phyloP scores from a whole-genome alignment of 2,888 invertebrate genomes.

The Mimumesa dahlbomi region DNA sequence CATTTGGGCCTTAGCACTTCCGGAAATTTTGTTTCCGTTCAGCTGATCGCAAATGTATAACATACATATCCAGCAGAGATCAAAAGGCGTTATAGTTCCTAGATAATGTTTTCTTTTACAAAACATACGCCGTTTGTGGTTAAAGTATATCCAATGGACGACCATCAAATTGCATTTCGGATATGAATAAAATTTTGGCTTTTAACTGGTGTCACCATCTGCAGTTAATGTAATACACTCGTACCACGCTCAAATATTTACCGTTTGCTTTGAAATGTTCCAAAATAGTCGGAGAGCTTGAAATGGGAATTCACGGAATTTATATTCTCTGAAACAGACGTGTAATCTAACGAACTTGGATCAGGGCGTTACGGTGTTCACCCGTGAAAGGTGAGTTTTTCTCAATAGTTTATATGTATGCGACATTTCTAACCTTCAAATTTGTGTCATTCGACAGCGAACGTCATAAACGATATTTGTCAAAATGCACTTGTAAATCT shows the following conservation, averaged over 20 bases:
- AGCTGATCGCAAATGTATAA: too few species aligned
- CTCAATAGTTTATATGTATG: not conserved
- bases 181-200: not conserved
- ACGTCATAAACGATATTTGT: conserved; percentile 26
- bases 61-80: too few species aligned
- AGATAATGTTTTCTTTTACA: not conserved
- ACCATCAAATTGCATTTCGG: too few species aligned
- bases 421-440: conserved; percentile 45
- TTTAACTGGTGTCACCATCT: conserved; percentile 48
- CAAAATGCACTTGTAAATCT: not conserved
- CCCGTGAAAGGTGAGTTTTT: conserved; percentile 27
- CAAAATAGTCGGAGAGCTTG: conserved; percentile 12
- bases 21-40: too few species aligned
- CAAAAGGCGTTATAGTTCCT: too few species aligned
- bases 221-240: conserved; percentile 19
- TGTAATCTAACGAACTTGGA: conserved; percentile 2
- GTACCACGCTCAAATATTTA: conserved; percentile 44
- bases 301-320: conserved; percentile 26
- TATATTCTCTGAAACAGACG: conserved; percentile 11
- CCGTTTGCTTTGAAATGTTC: conserved; percentile 46
- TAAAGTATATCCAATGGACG: not conserved
- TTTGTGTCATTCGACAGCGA: conserved; percentile 2
- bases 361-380: not conserved
- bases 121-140: not conserved
- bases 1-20: too few species aligned